A percentile compares a stretch with the other conserved stretches of the same genome.
phyloP scores from a whole-genome alignment of 2,797 vertebrate genomes.

The Psittacula derbiana region DNA sequence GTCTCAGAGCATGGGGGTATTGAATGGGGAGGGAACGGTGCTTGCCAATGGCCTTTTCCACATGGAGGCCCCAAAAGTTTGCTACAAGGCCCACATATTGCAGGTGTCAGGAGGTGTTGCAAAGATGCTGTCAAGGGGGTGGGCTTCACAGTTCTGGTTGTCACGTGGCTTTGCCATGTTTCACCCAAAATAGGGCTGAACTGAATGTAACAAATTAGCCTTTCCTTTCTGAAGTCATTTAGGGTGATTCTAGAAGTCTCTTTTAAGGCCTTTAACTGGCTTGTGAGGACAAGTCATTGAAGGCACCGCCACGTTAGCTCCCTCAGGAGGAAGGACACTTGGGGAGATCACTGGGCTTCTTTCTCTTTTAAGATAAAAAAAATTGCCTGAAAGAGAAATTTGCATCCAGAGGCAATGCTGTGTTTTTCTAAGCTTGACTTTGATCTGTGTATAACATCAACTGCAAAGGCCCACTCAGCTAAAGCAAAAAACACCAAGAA shows the following conservation, averaged over 20 bases:
- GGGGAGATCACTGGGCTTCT: rapidly evolving
- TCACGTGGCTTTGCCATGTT: rapidly evolving
- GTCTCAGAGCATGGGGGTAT: background rate
- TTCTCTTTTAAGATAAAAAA: rapidly evolving
- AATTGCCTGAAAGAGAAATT: background rate
- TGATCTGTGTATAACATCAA: background rate
- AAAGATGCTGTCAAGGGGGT: background rate
- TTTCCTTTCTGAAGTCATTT: background rate
- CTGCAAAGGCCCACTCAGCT: background rate
- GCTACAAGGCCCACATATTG: background rate
- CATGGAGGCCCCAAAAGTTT: background rate
- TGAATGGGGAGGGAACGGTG: background rate
- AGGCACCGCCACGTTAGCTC: background rate
- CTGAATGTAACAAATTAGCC: background rate
- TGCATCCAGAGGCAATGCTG: background rate
- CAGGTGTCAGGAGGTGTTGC: rapidly evolving
- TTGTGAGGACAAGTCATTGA: background rate
- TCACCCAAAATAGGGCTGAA: background rate
- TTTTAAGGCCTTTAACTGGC: background rate
- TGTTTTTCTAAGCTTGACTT: background rate
- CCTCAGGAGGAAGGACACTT: background rate
- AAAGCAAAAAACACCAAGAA: background rate
- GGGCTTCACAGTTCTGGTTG: rapidly evolving
- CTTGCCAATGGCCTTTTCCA: background rate
- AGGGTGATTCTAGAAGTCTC: background rate